Conservation (phyloP, 2,888 invertebrate genomes). For the Argynnis bischoffii region DNA sequence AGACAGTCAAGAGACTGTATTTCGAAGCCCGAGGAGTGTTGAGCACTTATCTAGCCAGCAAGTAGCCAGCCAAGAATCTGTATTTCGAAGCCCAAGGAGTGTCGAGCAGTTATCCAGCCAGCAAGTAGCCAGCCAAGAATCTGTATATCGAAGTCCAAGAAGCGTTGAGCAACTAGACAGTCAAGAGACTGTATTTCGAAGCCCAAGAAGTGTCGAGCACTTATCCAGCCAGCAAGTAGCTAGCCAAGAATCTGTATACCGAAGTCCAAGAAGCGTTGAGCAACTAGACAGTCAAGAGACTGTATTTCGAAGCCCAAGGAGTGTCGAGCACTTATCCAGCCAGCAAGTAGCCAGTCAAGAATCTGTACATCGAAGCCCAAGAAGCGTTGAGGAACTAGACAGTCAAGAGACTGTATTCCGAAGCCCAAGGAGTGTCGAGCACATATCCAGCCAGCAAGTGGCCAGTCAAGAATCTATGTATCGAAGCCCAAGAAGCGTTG, state of each 20-base stretch:
- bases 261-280: constrained; percentile 33
- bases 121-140: constrained; percentile 15
- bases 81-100: constrained; percentile 26
- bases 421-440: constrained; percentile 25
- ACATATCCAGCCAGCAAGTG: constrained; percentile 22
- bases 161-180: constrained; percentile 30
- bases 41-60: constrained; percentile 24
- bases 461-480: constrained; percentile 17
- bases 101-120: constrained; percentile 28
- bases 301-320: constrained; percentile 23
- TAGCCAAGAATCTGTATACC: constrained; percentile 1
- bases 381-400: constrained; percentile 30
- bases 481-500: constrained; percentile 30
- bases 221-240: constrained; percentile 16
- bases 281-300: constrained; percentile 10
- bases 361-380: constrained; percentile 21
- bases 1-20: constrained; percentile 4
- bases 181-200: background rate
- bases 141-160: constrained; percentile 24
- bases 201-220: constrained; percentile 34
- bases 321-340: no score
- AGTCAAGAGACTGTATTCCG: constrained; percentile 22
- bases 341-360: constrained; percentile 14
- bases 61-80: constrained; percentile 7
- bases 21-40: constrained; percentile 31